Conservation (phyloP, 2,113 vertebrate genomes). For the Ptyas mucosa region DNA sequence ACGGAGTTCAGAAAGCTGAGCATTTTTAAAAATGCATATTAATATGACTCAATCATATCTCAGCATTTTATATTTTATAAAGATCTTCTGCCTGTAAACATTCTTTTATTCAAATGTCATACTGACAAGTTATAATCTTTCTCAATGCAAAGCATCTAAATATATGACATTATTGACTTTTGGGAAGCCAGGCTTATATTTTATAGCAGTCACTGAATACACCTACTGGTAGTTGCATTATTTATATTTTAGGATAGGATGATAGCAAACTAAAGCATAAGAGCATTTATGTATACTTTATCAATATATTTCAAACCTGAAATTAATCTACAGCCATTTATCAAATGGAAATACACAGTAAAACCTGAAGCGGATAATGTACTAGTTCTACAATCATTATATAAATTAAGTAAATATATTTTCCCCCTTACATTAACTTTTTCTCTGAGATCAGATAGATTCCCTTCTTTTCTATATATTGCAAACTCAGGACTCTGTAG, state of each 20-base stretch:
- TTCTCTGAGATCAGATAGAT: slow-evolving; percentile 88
- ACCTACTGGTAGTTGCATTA: too few relatives aligned
- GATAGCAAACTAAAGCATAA: neutral
- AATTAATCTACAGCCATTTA: neutral
- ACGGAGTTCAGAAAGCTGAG: neutral
- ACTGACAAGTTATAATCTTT: neutral
- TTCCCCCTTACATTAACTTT: slow-evolving; percentile 81
- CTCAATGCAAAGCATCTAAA: neutral
- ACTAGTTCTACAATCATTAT: neutral
- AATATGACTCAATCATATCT: neutral
- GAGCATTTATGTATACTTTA: neutral
- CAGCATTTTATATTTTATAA: neutral
- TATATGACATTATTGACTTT: neutral
- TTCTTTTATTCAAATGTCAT: neutral
- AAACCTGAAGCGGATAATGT: neutral
- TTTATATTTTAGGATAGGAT: neutral
- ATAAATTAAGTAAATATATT: neutral
- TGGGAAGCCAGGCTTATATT: neutral
- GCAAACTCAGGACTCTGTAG: slow-evolving; percentile 93
- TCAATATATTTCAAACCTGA: neutral
- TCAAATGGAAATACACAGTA: neutral
- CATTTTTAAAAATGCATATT: neutral
- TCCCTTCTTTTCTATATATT: slow-evolving; percentile 86
- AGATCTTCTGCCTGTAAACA: neutral
- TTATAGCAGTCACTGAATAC: neutral